Conservation (phyloP, 2,888 invertebrate genomes). For the Diarsia dahlii region DNA sequence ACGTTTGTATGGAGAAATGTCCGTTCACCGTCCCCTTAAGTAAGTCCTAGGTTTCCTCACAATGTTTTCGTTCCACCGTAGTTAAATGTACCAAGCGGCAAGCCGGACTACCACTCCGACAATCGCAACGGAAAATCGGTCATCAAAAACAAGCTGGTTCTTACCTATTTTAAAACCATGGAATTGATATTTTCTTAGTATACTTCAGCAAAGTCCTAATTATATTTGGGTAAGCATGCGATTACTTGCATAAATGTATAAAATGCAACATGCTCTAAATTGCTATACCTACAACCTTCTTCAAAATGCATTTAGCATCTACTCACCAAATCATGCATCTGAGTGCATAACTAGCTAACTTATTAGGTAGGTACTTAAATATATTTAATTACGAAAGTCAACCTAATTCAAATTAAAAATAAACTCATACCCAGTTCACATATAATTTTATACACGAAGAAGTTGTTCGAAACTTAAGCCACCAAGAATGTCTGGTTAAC, state of each 20-base stretch:
- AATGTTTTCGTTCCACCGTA: slow-evolving; percentile 13
- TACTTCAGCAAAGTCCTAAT: slow-evolving; percentile 5
- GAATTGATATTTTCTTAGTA: not conserved
- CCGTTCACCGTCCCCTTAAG: no score
- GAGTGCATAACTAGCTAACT: not conserved
- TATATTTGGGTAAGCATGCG: not conserved
- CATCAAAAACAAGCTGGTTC: not conserved
- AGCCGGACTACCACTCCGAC: no score
- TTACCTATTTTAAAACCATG: not conserved
- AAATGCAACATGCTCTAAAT: slow-evolving; percentile 16
- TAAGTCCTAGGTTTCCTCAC: slow-evolving; percentile 2
- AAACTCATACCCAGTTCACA: not conserved
- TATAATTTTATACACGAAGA: not conserved
- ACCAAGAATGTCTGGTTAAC: not conserved
- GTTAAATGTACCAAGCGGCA: no score
- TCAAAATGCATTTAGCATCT: not conserved
- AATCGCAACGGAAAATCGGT: not conserved
- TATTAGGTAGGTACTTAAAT: not conserved
- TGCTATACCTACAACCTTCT: not conserved
- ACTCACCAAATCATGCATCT: not conserved
- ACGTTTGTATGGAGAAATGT: no score
- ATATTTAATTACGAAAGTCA: not conserved
- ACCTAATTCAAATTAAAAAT: not conserved
- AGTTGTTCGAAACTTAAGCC: not conserved
- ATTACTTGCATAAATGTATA: not conserved